Evolutionary conservation across 2,113 vertebrate genomes (phyloP).

Genomic region (Melozone crissalis): DNA sequence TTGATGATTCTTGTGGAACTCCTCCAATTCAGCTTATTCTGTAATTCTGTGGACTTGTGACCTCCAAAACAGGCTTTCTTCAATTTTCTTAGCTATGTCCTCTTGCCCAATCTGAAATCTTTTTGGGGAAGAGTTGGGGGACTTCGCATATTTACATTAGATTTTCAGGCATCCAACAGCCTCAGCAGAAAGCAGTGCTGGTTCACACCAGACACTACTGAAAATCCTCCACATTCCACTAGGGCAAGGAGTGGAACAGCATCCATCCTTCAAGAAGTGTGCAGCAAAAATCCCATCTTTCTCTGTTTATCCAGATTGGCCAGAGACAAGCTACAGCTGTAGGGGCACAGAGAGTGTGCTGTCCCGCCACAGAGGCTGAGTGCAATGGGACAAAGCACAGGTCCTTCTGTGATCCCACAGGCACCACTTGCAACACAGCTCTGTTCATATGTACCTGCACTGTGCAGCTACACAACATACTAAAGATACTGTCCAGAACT

Average conservation of each 20-base stretch:
- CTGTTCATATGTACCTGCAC: not conserved
- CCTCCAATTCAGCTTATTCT: not conserved
- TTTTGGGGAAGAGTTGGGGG: not conserved
- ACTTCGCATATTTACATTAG: not conserved
- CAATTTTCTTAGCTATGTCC: not conserved
- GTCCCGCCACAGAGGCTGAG: accelerated
- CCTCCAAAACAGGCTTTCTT: not conserved
- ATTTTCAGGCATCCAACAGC: not conserved
- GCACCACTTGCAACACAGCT: not conserved
- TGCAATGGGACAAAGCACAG: not conserved
- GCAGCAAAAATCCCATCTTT: not conserved
- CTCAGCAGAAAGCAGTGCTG: not conserved
- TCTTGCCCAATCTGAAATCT: not conserved
- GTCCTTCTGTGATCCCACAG: accelerated
- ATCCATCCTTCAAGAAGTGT: accelerated
- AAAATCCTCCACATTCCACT: not conserved
- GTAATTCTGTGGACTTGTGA: not conserved
- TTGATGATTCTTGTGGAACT: not conserved
- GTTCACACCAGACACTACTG: not conserved
- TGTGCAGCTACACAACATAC: not conserved
- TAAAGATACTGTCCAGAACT: not conserved
- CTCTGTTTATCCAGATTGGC: not conserved
- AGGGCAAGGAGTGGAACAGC: not conserved
- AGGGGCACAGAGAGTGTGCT: not conserved
- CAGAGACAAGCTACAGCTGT: not conserved